Conservation (phyloP, 2,888 invertebrate genomes). For the Xestobium rufovillosum region DNA sequence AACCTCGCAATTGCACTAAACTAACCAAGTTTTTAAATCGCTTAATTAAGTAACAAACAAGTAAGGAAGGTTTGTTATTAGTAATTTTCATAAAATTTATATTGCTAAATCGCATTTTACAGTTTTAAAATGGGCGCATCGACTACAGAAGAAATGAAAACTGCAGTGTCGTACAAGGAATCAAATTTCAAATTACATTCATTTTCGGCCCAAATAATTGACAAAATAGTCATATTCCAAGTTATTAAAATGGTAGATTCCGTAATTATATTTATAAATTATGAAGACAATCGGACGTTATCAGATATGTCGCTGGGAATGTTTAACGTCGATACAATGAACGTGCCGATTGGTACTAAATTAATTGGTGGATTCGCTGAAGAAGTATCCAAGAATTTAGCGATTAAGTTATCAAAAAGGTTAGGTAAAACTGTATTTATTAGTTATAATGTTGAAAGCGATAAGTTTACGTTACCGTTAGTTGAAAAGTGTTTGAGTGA, state of each 20-base stretch:
- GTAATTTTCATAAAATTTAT: too few species aligned
- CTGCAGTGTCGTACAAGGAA: too few species aligned
- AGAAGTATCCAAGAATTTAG: conserved; percentile 34
- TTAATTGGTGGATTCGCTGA: conserved; percentile 40
- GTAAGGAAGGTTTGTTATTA: too few species aligned
- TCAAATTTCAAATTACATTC: conserved; percentile 34
- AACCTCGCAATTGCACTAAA: too few species aligned
- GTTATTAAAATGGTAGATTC: conserved; percentile 43
- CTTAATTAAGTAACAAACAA: too few species aligned
- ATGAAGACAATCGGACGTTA: conserved; percentile 34
- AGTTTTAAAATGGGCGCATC: too few species aligned
- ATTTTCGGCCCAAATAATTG: conserved; percentile 36
- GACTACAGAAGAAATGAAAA: too few species aligned
- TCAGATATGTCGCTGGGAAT: conserved; percentile 41
- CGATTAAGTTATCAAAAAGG: conserved; percentile 39
- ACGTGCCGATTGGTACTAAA: conserved; percentile 36
- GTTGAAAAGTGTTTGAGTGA: conserved; percentile 41
- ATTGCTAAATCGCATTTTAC: too few species aligned
- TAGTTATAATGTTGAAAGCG: conserved; percentile 44
- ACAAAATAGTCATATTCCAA: conserved; percentile 38
- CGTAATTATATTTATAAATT: conserved; percentile 43
- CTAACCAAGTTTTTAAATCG: too few species aligned
- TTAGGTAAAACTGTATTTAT: conserved; percentile 44
- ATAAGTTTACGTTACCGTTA: conserved; percentile 33
- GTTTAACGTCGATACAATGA: conserved; percentile 27